phyloP scores from a whole-genome alignment of 2,797 vertebrate genomes.

The Pantherophis alleghaniensis region DNA sequence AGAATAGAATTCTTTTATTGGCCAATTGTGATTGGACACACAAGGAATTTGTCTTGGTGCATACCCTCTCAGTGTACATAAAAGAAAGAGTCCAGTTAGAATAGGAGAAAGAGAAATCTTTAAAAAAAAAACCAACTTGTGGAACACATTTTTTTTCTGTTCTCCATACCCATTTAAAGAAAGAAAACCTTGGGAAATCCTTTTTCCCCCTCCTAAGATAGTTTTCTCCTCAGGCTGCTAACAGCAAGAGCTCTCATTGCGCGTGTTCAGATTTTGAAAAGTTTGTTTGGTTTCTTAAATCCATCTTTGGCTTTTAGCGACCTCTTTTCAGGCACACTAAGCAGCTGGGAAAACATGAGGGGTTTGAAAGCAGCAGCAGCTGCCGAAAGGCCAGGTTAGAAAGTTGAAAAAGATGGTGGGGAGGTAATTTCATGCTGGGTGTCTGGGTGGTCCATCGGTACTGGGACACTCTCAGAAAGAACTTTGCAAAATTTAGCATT shows the following conservation, averaged over 20 bases:
- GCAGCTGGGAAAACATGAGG: slow-evolving; percentile 67
- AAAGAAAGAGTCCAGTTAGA: neutral
- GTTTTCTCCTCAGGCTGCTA: neutral
- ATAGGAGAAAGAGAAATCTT: neutral
- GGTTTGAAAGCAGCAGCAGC: slow-evolving; percentile 30
- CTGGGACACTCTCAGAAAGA: neutral
- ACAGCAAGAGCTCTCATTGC: slow-evolving; percentile 6
- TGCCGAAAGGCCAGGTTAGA: neutral
- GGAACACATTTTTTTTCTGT: neutral
- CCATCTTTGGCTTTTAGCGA: slow-evolving; percentile 50
- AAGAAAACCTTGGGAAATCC: slow-evolving; percentile 24
- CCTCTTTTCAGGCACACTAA: slow-evolving; percentile 43
- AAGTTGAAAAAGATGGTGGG: slow-evolving; percentile 4
- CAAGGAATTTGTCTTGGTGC: too few relatives aligned
- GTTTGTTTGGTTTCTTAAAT: slow-evolving; percentile 53
- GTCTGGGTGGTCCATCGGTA: slow-evolving; percentile 48
- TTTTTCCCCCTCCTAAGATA: neutral
- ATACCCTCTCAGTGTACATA: too few relatives aligned
- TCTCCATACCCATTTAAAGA: neutral
- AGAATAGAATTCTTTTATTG: too few relatives aligned
- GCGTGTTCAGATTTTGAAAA: slow-evolving; percentile 22
- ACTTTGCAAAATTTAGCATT: slow-evolving; percentile 22
- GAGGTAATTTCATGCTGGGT: slow-evolving; percentile 20
- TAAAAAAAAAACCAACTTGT: neutral
- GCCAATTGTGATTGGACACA: too few relatives aligned